These are phyloP conservation scores for Charadrius vociferus DNA, from an alignment of 2,113 vertebrate genomes.

Conservation along the genomic window DNA sequence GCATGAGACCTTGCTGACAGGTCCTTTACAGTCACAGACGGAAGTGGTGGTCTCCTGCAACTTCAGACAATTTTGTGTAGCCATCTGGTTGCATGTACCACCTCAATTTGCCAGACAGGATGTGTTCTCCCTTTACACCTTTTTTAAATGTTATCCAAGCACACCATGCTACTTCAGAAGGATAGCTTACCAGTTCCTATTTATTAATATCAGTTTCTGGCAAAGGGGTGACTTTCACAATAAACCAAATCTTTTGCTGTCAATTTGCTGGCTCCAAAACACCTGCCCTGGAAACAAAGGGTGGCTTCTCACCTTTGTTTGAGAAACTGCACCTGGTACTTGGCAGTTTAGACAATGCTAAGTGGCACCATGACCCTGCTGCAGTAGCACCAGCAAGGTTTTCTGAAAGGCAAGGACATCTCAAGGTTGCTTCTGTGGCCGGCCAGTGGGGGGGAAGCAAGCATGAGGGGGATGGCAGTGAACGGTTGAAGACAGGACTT, in stretches of 20 bases:
- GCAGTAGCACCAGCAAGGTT: not conserved
- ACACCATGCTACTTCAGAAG: not conserved
- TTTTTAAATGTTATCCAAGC: not conserved
- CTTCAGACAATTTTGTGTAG: not conserved
- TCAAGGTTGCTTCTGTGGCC: not conserved
- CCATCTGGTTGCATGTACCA: not conserved
- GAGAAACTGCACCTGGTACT: not conserved
- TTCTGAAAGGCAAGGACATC: not conserved
- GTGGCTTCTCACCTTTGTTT: not conserved
- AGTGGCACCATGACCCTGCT: not conserved
- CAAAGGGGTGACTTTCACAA: not conserved
- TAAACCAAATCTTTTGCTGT: not conserved
- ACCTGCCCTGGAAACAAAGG: not conserved
- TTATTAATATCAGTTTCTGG: not conserved
- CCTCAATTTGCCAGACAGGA: not conserved
- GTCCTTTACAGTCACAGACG: not conserved
- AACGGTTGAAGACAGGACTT: not conserved
- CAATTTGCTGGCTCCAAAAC: not conserved
- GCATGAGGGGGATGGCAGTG: not conserved
- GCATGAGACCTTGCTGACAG: not conserved
- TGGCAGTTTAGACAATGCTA: not conserved
- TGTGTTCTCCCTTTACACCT: not conserved
- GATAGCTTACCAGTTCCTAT: not conserved
- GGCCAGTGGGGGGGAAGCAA: fast-evolving
- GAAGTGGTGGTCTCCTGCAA: not conserved